A percentile compares a stretch with the other conserved stretches of the same genome.
These are phyloP conservation scores for Euclidia mi DNA, from an alignment of 2,888 invertebrate species.

Conservation along the genomic window DNA sequence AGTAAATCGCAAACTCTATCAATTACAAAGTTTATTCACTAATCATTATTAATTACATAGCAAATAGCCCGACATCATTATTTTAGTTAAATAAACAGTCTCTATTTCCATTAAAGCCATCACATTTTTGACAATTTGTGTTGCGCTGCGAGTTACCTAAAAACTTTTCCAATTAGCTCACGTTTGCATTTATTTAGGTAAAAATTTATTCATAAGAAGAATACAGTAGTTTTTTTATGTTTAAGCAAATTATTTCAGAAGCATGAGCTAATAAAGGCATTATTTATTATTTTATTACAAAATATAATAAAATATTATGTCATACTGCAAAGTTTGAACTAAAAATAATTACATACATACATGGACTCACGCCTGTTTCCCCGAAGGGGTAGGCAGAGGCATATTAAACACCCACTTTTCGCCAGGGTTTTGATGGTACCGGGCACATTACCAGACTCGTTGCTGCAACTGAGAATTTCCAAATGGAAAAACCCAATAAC, in stretches of 20 bases:
- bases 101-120: conserved; percentile 21
- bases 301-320: too few species aligned
- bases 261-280: too few species aligned
- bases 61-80: conserved; percentile 7
- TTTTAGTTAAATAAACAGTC: conserved; percentile 19
- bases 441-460: too few species aligned
- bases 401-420: too few species aligned
- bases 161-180: conserved; percentile 50
- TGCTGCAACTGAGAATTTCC: too few species aligned
- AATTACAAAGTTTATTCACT: neutral
- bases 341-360: too few species aligned
- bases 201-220: conserved; percentile 21
- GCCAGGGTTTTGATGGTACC: too few species aligned
- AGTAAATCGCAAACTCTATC: neutral
- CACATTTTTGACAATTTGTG: conserved; percentile 27
- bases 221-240: conserved; percentile 8
- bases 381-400: too few species aligned
- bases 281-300: too few species aligned
- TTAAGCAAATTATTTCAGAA: neutral
- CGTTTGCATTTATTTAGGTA: conserved; percentile 41
- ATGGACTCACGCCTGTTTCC: too few species aligned
- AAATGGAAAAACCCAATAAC: too few species aligned
- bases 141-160: conserved; percentile 29
- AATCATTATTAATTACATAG: neutral
- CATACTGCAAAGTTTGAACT: too few species aligned